Evolutionary conservation across 2,888 invertebrate species (phyloP).

Genomic region (Encarsia formosa): DNA sequence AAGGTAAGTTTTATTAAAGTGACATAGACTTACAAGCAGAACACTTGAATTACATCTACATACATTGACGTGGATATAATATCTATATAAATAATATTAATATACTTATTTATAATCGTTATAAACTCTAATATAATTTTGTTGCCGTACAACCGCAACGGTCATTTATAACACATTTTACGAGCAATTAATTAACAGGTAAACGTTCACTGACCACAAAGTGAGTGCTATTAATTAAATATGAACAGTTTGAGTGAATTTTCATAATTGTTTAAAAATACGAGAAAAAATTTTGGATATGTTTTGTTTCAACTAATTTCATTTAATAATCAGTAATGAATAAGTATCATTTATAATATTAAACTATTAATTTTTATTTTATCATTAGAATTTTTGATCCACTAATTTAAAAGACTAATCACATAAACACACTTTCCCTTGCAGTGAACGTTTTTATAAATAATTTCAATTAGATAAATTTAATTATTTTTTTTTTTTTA

Average conservation of each 20-base stretch:
- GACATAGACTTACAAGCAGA: constrained; percentile 44
- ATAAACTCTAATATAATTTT: constrained; percentile 43
- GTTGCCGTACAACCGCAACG: constrained; percentile 37
- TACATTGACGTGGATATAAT: constrained; percentile 38
- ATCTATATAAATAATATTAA: constrained; percentile 31
- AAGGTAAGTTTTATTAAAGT: constrained; percentile 22
- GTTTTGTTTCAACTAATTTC: no score
- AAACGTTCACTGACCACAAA: constrained; percentile 40
- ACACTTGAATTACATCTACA: constrained; percentile 43
- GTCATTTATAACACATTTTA: constrained; percentile 32
- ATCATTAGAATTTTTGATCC: no score
- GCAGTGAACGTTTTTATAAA: no score
- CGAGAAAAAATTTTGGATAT: no score
- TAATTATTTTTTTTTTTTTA: no score
- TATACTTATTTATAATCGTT: constrained; percentile 39
- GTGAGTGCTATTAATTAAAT: constrained; percentile 19
- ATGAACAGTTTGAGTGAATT: neutral
- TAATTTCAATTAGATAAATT: no score
- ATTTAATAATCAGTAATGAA: no score
- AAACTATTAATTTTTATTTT: no score
- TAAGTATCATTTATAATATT: no score
- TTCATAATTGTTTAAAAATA: no score
- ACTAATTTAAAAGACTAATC: no score
- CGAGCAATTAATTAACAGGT: constrained; percentile 38
- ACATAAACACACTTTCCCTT: no score